These are phyloP conservation scores for Hozukius guyotensis DNA, from an alignment of 2,797 vertebrate species.

Conservation along the genomic window DNA sequence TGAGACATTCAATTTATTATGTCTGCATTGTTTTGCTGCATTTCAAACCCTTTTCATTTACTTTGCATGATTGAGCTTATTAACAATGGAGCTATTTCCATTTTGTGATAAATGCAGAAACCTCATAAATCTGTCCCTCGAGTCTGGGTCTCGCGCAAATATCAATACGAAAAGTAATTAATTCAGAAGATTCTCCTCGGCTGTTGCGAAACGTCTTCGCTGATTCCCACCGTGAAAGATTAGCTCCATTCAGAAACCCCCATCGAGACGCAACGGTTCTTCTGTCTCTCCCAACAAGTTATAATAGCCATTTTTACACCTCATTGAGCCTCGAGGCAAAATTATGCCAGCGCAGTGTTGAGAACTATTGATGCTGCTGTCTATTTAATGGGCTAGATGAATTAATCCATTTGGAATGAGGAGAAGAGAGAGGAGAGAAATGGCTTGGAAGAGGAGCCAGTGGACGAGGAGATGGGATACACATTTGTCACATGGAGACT, in stretches of 20 bases:
- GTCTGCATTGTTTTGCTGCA: background rate
- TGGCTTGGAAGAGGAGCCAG: conserved; percentile 49
- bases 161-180: conserved; percentile 43
- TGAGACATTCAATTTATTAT: background rate
- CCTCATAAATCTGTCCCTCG: conserved; percentile 8
- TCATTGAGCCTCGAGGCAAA: conserved; percentile 54
- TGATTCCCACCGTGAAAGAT: conserved; percentile 28
- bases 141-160: conserved; percentile 13
- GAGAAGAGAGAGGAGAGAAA: conserved; percentile 21
- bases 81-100: conserved; percentile 25
- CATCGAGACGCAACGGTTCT: conserved; percentile 24
- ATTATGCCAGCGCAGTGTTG: conserved; percentile 44
- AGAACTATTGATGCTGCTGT: conserved; percentile 60
- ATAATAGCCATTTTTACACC: conserved; percentile 53
- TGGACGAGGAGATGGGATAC: conserved; percentile 37
- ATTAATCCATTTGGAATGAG: conserved; percentile 63
- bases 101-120: conserved; percentile 25
- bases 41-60: conserved; percentile 21
- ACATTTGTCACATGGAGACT: conserved; percentile 55
- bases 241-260: conserved; percentile 31
- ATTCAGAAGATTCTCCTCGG: conserved; percentile 29
- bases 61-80: conserved; percentile 12
- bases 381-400: conserved; percentile 56
- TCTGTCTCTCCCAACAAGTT: conserved; percentile 42
- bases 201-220: background rate